phyloP scores from a whole-genome alignment of 2,797 vertebrate species.

The Sorex maritimensis region DNA sequence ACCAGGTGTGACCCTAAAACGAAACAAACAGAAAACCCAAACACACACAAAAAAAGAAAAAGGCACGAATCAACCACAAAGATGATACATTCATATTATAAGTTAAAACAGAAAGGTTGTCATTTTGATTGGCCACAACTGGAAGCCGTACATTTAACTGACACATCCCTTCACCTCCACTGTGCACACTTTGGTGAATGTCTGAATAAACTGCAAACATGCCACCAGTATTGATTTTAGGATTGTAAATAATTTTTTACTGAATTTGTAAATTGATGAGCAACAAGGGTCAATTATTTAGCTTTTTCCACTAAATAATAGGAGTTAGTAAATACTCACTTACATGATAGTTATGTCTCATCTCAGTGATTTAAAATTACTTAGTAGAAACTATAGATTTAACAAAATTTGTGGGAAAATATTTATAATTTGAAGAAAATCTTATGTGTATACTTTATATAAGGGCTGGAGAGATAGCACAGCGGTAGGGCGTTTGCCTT shows the following conservation, averaged over 20 bases:
- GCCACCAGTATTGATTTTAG: background rate
- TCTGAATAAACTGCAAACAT: background rate
- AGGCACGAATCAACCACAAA: background rate
- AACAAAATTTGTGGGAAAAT: background rate
- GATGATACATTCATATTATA: background rate
- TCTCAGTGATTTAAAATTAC: conserved; percentile 23
- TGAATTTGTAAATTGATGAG: background rate
- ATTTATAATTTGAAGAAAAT: conserved; percentile 44
- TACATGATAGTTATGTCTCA: background rate
- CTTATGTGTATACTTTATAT: background rate
- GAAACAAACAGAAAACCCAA: too few species aligned
- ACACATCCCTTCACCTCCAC: background rate
- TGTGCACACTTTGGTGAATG: background rate
- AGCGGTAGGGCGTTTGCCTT: too few species aligned
- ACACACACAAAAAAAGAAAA: background rate
- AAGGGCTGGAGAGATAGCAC: too few species aligned
- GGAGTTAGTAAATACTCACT: conserved; percentile 29
- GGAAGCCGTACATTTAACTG: background rate
- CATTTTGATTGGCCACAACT: background rate
- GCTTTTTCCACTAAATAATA: conserved; percentile 44
- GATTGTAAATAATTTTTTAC: conserved; percentile 25
- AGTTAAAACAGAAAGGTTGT: background rate
- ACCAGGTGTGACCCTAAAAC: too few species aligned
- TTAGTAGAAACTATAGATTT: conserved; percentile 8
- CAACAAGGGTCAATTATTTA: conserved; percentile 28